A percentile compares a stretch with the other conserved stretches of the same genome.
Conservation (phyloP, 1,140 invertebrate genomes). For the Leptopilina clavipes region DNA sequence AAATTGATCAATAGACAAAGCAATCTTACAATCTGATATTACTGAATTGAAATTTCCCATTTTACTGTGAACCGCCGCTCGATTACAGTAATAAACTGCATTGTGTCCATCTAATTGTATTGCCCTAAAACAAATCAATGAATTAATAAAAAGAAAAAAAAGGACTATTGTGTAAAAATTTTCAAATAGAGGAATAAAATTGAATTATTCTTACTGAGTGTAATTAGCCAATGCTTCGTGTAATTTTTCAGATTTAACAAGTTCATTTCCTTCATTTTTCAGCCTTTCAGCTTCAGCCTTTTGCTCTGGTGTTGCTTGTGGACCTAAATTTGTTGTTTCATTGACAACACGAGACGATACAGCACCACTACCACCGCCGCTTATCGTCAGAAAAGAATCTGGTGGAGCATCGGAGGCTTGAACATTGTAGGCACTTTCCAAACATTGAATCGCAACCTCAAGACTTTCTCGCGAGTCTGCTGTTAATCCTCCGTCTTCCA, state of each 20-base stretch:
- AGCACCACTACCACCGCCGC: constrained; percentile 52
- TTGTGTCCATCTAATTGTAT: constrained; percentile 90
- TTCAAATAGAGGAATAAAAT: constrained; percentile 23
- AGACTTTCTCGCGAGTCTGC: constrained; percentile 86
- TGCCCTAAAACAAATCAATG: constrained; percentile 76
- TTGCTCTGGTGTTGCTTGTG: constrained; percentile 74
- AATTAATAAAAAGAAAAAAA: constrained; percentile 13
- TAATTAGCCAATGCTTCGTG: constrained; percentile 88
- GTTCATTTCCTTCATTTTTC: constrained; percentile 90
- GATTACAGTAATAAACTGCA: constrained; percentile 96
- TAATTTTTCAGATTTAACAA: constrained; percentile 88
- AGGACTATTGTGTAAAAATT: too few relatives aligned
- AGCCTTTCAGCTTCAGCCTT: constrained; percentile 82
- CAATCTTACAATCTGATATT: constrained; percentile 91
- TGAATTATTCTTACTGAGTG: constrained; percentile 77
- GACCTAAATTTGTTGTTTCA: constrained; percentile 38
- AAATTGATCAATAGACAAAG: constrained; percentile 89
- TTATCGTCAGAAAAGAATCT: constrained; percentile 71
- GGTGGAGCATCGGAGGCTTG: constrained; percentile 73
- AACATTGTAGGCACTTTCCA: constrained; percentile 87
- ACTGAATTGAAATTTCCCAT: constrained; percentile 87
- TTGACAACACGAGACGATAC: constrained; percentile 70
- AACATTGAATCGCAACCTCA: constrained; percentile 89
- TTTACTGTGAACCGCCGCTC: constrained; percentile 93
- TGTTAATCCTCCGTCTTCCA: constrained; percentile 68